Evolutionary conservation across 2,113 vertebrate genomes (phyloP).

Genomic region (Pteropus alecto): DNA sequence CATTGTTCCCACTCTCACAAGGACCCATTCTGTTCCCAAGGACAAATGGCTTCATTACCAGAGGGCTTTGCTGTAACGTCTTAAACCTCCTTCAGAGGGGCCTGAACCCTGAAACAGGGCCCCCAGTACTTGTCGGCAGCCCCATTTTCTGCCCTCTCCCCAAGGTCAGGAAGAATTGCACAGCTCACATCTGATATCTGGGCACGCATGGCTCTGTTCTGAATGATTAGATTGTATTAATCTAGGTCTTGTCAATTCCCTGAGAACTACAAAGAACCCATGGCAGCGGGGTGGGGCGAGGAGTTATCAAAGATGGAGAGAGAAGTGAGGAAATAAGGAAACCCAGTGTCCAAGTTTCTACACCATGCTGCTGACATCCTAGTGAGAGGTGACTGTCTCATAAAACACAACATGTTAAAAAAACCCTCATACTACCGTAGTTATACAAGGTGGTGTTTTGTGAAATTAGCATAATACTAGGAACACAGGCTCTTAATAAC

Average conservation of each 20-base stretch:
- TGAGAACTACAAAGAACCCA: slow-evolving; percentile 12
- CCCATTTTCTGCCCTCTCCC: neutral
- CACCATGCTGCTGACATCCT: neutral
- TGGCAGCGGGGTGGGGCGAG: neutral
- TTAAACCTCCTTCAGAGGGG: slow-evolving; percentile 9
- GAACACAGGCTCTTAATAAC: neutral
- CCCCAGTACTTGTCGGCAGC: neutral
- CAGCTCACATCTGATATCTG: neutral
- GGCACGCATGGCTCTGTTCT: neutral
- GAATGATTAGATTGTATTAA: slow-evolving; percentile 23
- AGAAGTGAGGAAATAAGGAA: neutral
- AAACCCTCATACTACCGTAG: neutral
- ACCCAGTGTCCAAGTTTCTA: neutral
- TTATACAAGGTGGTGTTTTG: neutral
- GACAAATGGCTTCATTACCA: slow-evolving; percentile 58
- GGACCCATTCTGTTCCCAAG: slow-evolving; percentile 54
- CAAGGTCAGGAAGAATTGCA: slow-evolving; percentile 29
- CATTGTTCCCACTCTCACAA: slow-evolving; percentile 72
- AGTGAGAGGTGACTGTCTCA: neutral
- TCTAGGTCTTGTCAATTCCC: neutral
- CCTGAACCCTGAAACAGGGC: neutral
- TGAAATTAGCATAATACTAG: neutral
- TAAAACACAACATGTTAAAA: neutral
- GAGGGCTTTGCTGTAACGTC: slow-evolving; percentile 36
- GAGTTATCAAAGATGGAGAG: neutral